Percentiles rank a stretch among this genome's conserved stretches.
Evolutionary conservation across 1,140 invertebrate species (phyloP).

Genomic region (Drosophila nebulosa): DNA sequence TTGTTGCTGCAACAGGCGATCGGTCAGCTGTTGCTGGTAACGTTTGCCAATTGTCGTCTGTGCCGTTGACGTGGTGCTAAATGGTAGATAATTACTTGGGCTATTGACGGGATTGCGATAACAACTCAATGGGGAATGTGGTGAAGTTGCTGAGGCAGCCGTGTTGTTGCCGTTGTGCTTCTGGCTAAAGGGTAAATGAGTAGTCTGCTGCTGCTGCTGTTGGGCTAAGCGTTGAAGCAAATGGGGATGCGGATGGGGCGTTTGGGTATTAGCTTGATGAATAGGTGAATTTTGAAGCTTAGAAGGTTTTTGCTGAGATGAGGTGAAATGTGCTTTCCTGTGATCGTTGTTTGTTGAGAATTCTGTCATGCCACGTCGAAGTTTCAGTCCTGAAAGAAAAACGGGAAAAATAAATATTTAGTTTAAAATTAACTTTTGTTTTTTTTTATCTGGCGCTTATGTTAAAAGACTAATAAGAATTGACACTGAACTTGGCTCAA

Average conservation of each 20-base stretch:
- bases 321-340: conserved; percentile 68
- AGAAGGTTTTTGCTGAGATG: conserved; percentile 63
- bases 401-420: neutral
- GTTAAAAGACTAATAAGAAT: conserved; percentile 34
- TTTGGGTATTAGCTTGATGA: conserved; percentile 33
- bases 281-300: conserved; percentile 73
- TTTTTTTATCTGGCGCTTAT: neutral
- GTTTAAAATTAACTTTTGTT: neutral
- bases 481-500: conserved; percentile 56
- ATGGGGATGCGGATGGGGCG: conserved; percentile 39
- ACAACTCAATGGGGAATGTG: conserved; percentile 63
- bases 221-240: conserved; percentile 52
- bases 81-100: conserved; percentile 66
- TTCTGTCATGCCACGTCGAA: conserved; percentile 81
- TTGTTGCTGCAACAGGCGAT: conserved; percentile 74
- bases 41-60: conserved; percentile 53
- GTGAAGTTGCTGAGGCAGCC: conserved; percentile 61
- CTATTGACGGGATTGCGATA: conserved; percentile 73
- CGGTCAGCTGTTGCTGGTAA: conserved; percentile 76
- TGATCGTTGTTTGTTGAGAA: conserved; percentile 78
- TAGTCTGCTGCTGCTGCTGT: conserved; percentile 48
- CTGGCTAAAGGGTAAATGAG: conserved; percentile 46
- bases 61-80: conserved; percentile 41
- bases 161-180: conserved; percentile 67
- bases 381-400: conserved; percentile 74